Evolutionary conservation across 2,113 vertebrate genomes (phyloP).

Genomic region (Butorides virescens): DNA sequence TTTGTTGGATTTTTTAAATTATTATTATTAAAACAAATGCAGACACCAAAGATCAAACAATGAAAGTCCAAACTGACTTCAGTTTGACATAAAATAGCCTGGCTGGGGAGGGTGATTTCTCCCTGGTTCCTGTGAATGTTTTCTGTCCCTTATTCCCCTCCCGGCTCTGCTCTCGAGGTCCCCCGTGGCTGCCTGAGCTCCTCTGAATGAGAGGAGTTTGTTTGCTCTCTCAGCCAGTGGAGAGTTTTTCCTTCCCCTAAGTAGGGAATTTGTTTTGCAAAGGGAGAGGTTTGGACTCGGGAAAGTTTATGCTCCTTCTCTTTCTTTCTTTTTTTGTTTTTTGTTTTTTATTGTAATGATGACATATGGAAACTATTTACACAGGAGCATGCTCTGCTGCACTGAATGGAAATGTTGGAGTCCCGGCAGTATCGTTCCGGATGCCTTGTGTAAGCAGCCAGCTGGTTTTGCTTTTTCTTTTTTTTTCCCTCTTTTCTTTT

Average conservation of each 20-base stretch:
- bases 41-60: background rate
- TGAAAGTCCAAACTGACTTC: background rate
- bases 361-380: constrained; percentile 78
- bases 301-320: background rate
- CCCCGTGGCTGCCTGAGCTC: background rate
- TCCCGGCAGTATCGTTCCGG: constrained; percentile 71
- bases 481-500: background rate
- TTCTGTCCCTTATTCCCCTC: background rate
- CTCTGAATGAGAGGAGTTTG: background rate
- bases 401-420: constrained; percentile 58
- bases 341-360: constrained; percentile 63
- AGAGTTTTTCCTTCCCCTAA: background rate
- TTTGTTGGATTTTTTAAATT: background rate
- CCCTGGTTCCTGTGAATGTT: background rate
- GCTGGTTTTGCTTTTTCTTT: constrained; percentile 68
- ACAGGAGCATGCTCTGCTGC: constrained; percentile 69
- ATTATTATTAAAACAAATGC: background rate
- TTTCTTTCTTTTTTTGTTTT: background rate
- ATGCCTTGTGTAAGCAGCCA: constrained; percentile 74
- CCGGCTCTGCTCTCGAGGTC: background rate
- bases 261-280: constrained; percentile 13
- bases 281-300: constrained; percentile 9
- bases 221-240: background rate
- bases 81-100: background rate
- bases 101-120: background rate